phyloP scores from a whole-genome alignment of 2,113 vertebrate species.

The Centrocercus urophasianus region DNA sequence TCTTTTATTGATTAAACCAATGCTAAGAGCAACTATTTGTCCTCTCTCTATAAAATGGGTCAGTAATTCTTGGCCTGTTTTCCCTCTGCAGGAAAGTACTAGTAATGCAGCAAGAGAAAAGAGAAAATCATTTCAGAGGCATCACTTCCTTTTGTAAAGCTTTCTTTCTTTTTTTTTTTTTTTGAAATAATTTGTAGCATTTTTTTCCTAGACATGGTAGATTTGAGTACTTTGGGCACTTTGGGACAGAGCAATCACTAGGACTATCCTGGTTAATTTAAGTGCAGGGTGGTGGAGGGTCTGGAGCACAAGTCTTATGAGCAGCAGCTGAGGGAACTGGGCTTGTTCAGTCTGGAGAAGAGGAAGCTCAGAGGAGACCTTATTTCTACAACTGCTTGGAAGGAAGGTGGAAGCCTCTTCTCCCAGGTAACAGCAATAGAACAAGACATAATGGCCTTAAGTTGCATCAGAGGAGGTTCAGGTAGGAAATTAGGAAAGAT shows the following conservation, averaged over 20 bases:
- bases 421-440: no score
- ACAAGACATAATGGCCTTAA: no score
- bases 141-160: background rate
- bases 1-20: background rate
- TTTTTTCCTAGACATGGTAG: background rate
- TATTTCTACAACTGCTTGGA: background rate
- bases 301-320: background rate
- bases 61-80: background rate
- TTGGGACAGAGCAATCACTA: fast-evolving
- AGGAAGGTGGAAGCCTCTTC: no score
- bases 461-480: no score
- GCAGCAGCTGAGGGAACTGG: background rate
- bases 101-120: background rate
- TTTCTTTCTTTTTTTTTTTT: background rate
- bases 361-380: background rate
- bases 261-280: fast-evolving
- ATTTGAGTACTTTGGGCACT: background rate
- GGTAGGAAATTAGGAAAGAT: no score
- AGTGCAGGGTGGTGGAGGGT: background rate
- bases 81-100: background rate
- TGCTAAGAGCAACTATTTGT: background rate
- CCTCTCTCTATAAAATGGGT: background rate
- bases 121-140: background rate
- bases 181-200: background rate
- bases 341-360: background rate